These are phyloP conservation scores for Eleginops maclovinus DNA, from an alignment of 2,113 vertebrate genomes.

Conservation along the genomic window DNA sequence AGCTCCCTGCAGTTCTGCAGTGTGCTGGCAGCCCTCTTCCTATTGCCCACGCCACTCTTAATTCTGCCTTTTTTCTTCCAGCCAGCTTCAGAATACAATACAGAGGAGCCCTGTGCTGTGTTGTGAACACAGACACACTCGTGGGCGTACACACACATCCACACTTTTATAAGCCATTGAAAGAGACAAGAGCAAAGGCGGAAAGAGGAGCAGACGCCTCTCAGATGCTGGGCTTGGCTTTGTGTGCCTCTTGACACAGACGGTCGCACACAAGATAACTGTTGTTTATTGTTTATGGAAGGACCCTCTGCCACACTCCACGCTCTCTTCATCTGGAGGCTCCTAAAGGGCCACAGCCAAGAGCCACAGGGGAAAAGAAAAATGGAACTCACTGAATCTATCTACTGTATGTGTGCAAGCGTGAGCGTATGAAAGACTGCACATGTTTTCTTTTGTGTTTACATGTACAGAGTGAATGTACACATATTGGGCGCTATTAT, in stretches of 20 bases:
- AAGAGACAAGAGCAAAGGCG: constrained; percentile 73
- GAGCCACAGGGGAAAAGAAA: constrained; percentile 47
- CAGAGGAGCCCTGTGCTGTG: constrained; percentile 77
- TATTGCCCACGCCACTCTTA: constrained; percentile 69
- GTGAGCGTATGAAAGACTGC: not conserved
- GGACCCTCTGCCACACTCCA: constrained; percentile 75
- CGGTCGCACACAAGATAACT: constrained; percentile 78
- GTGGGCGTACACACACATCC: constrained; percentile 65
- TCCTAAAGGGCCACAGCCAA: constrained; percentile 53
- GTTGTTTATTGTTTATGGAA: constrained; percentile 82
- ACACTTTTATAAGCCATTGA: constrained; percentile 76
- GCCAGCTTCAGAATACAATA: constrained; percentile 81
- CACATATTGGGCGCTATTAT: constrained; percentile 12
- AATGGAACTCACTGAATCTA: constrained; percentile 36
- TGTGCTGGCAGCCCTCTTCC: constrained; percentile 71
- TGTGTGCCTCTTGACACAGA: constrained; percentile 75
- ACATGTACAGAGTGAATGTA: not conserved
- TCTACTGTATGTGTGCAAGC: constrained; percentile 53
- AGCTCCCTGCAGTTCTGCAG: constrained; percentile 81
- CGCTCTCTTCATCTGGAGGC: constrained; percentile 72
- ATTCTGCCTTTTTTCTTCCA: constrained; percentile 78
- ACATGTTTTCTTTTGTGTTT: not conserved
- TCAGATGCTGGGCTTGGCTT: constrained; percentile 78
- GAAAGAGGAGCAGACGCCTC: constrained; percentile 78
- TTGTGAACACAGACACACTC: constrained; percentile 66